Evolutionary conservation across 2,113 vertebrate species (phyloP).

Genomic region (Lycocorax pyrrhopterus): DNA sequence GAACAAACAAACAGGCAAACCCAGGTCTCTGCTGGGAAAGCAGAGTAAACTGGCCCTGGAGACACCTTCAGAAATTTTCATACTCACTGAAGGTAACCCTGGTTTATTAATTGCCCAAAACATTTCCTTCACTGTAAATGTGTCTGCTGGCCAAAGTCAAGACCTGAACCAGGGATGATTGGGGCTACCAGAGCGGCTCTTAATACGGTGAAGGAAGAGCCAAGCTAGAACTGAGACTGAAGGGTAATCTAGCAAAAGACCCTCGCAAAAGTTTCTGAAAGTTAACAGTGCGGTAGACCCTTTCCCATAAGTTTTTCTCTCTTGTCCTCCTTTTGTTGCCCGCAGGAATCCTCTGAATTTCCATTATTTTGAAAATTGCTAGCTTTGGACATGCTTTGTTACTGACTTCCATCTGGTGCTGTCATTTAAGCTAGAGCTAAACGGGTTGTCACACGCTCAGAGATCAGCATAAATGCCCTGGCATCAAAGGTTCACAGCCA

Average conservation of each 20-base stretch:
- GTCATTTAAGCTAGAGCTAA: constrained; percentile 46
- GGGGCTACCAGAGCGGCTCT: not conserved
- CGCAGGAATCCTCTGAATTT: not conserved
- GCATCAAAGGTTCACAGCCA: constrained; percentile 33
- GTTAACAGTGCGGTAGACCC: not conserved
- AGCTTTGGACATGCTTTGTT: not conserved
- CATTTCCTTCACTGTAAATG: not conserved
- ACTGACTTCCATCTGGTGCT: constrained; percentile 35
- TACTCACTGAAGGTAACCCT: not conserved
- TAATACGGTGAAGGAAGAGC: not conserved
- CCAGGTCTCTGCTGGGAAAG: not conserved
- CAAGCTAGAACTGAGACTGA: not conserved
- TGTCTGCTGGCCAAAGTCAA: not conserved
- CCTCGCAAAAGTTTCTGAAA: not conserved
- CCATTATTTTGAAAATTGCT: constrained; percentile 15
- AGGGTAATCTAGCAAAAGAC: not conserved
- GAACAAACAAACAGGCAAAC: not conserved
- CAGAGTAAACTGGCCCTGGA: not conserved
- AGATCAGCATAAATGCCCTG: constrained; percentile 47
- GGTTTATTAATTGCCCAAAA: not conserved
- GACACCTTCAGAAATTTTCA: not conserved
- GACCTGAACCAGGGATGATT: not conserved
- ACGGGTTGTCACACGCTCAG: constrained; percentile 7
- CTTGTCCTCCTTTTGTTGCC: not conserved
- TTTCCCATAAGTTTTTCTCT: not conserved